Evolutionary conservation across 92 coral and sea anemone species (phyloP), one percentile per base, ranked within the genome.

Genomic region (Heteractis magnifica): DNA sequence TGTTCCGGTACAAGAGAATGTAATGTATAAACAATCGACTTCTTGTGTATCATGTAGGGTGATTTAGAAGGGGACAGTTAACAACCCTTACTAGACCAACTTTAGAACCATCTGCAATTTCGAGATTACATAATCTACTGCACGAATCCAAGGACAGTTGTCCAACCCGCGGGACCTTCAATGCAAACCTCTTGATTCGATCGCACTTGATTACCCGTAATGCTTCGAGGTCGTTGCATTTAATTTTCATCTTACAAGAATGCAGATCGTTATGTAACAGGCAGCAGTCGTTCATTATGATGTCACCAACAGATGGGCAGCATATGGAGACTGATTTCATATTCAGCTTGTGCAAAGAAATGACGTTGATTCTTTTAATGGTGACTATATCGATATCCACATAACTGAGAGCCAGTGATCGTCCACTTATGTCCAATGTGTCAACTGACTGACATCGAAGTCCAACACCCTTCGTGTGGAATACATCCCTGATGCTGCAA

Each of bases 111-210:
- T 72, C 26, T 13, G 71, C 71, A 16, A 93, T 78, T 64, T 93
- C 90, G 12, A 91, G 77, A 20, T 89, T 80, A 7, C 81, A 70
- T 84, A 93, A 86, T 15, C 84, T 87, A 51, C 77, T 65, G 58
- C 97, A 93, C 48, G 97, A 91, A 76, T 93, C 93, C 41, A 91
- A 55, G 16, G 92, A 65, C 56, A 93, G 87, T 64, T 52, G 83
- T 52, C 79, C 75, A 7, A 93, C 86, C 65, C 84, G 70, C 62
- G 92, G 90, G 4, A 91, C 94, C 18, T 84, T 86, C 3, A 91
- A 86, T 60, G 89, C 79, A 70, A 93, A 91, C n/a, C 83, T 86
- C 68, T 64, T 91, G 77, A 93, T 85, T 65, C 81, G 82, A 77
- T 84, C 77, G 68, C 97, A 93, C 20, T 80, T 81, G 76, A 91